Evolutionary conservation across 2,888 invertebrate species (phyloP), one percentile per base, ranked within the genome.

Genomic region (Agrenia bidenticulata): DNA sequence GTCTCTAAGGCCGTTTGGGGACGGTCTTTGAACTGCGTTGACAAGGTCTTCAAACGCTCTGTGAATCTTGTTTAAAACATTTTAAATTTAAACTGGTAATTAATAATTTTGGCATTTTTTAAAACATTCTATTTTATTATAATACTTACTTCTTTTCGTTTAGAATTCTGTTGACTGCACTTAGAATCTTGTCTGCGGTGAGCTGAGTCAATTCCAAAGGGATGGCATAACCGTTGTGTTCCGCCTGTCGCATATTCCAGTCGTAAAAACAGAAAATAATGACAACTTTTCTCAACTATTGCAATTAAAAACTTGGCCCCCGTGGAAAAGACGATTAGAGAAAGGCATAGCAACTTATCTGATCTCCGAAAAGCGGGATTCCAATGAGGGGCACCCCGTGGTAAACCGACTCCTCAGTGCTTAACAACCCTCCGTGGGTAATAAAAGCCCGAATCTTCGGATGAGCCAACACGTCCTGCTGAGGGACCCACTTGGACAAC

Each of bases 381-480:
- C 82, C 82, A 65, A 84, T 77, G 60, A 85, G 79, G 1, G 86
- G 86, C 0, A 86, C 83, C 19, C 83, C 86, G 74, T 86, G 80
- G 77, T 81, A 85, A 51, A 82, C 81, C 0, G 86, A 83, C 78
- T 88, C 88, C 73, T 84, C 83, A 1, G 85, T 81, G 51, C 87
- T 85, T 69, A 87, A 85, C 65, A 86, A 81, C 1, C 88, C 88
- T 2, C 87, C 87, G 75, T 88, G 88, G 0, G 86, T 84, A 73
- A 88, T 83, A 75, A 88, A 88, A 0, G 83, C 77, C 70, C 81
- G 82, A 1, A 85, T 80, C 63, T 84, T 84, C 1, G 81, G 80
- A 78, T 86, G 85, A 90, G 92, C 88, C 62, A 92, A 81, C 77
- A 92, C 83, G 77, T 89, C 89, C 76, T 87, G 85, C 77, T 92